These are phyloP conservation scores for Pocillopora meandrina DNA, from an alignment of 92 coral and sea anemone genomes.

Conservation along the genomic window DNA sequence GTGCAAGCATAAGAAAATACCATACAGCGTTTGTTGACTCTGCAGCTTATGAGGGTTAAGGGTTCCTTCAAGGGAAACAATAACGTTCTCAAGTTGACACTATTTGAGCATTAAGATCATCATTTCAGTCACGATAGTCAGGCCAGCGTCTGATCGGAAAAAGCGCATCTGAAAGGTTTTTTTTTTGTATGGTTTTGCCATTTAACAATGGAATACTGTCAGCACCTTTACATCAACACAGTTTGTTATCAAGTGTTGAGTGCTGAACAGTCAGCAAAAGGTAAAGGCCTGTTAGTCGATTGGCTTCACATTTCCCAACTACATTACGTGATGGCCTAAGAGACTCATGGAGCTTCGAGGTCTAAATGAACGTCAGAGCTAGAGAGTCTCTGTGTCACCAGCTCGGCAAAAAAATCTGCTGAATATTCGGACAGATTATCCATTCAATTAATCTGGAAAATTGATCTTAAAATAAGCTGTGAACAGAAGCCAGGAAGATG, in stretches of 20 bases:
- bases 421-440: constrained; percentile 44
- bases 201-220: constrained; percentile 18
- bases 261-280: not conserved
- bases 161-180: not conserved
- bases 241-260: constrained; percentile 33
- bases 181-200: not conserved
- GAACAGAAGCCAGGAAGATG: constrained; percentile 49
- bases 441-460: constrained; percentile 58
- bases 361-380: not conserved
- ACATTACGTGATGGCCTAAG: not conserved
- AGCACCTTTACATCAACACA: constrained; percentile 31
- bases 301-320: too few relatives aligned
- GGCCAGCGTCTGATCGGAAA: not conserved
- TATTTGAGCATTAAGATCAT: not conserved
- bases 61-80: constrained; percentile 5
- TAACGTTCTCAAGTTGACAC: not conserved
- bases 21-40: not conserved
- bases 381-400: not conserved
- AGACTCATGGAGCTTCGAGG: not conserved
- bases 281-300: not conserved
- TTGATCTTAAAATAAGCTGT: constrained; percentile 70
- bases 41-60: not conserved
- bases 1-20: not conserved
- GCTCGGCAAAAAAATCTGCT: not conserved
- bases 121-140: constrained; percentile 6